Conservation (phyloP, 2,797 vertebrate species). For the Periparus ater region DNA sequence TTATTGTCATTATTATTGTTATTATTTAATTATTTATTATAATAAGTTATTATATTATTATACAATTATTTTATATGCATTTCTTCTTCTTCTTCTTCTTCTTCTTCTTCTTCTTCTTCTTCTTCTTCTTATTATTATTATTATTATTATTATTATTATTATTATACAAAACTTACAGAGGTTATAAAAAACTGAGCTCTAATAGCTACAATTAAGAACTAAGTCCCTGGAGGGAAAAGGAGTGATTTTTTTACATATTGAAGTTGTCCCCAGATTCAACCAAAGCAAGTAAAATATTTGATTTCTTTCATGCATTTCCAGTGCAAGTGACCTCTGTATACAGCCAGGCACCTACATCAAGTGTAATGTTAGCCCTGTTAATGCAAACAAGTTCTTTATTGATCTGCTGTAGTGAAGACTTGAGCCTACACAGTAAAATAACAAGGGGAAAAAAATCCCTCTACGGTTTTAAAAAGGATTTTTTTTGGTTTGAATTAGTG, state of each 20-base stretch:
- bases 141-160: background rate
- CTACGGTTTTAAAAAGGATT: background rate
- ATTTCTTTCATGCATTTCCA: conserved; percentile 71
- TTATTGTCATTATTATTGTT: background rate
- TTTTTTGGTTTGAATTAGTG: background rate
- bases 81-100: no score
- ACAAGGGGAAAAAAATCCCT: background rate
- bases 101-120: no score
- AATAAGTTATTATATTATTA: background rate
- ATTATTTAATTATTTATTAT: background rate
- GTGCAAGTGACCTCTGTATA: conserved; percentile 75
- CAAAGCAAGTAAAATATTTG: conserved; percentile 55
- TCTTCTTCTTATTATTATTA: no score
- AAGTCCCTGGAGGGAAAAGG: conserved; percentile 67
- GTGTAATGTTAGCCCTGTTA: conserved; percentile 72
- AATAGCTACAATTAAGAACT: conserved; percentile 56
- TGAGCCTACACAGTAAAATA: conserved; percentile 37
- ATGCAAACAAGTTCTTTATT: conserved; percentile 79
- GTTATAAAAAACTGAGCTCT: background rate
- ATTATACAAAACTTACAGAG: background rate
- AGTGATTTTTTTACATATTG: conserved; percentile 80
- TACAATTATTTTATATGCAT: no score
- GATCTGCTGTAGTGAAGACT: conserved; percentile 69
- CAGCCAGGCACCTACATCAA: conserved; percentile 71
- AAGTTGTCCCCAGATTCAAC: conserved; percentile 70